Base-by-base conservation (phyloP, 2,888 invertebrate species). In the Drosophila dives region DNA sequence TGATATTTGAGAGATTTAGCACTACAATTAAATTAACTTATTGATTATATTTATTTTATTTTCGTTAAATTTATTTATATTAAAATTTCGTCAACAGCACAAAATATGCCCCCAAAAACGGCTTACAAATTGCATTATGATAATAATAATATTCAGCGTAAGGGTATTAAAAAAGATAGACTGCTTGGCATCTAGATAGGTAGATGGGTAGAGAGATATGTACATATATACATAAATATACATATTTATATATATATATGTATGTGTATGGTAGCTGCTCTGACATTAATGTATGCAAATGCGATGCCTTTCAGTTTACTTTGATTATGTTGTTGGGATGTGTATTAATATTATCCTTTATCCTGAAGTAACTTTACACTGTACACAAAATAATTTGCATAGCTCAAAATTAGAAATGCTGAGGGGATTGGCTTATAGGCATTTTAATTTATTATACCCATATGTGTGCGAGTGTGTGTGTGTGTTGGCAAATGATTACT, bases 261-360 rank as follows among this genome's bases (percentile, higher is more conserved):
- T 36, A 33, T 55, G n/a, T 29, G 4, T 34, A 3, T 17, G 45
- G 53, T 60, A 68, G 66, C 70, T 62, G 66, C 61, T 72, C 64
- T 71, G 72, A 76, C 76, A 67, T 77, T 89, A 86, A 89, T 89
- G 67, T 86, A 86, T 86, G 86, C 87, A 86, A 89, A 89, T 86
- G 85, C 89, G 69, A 72, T 75, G 75, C 70, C 67, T 50, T 72
- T 66, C 56, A 75, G 66, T 71, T 77, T 59, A 54, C 86, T 78
- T 84, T 82, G 86, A 86, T 86, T 89, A 86, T 86, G 85, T 80
- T 86, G 86, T 74, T 33, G 40, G 59, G 48, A 62, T 75, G 71
- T 71, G 70, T 87, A 79, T 81, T 79, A 77, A 81, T 83, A 83
- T 81, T 79, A 88, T 86, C 89, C 86, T 82, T 83, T 67, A 23